Conservation (phyloP, 2,113 vertebrate species). For the Apteryx mantelli region DNA sequence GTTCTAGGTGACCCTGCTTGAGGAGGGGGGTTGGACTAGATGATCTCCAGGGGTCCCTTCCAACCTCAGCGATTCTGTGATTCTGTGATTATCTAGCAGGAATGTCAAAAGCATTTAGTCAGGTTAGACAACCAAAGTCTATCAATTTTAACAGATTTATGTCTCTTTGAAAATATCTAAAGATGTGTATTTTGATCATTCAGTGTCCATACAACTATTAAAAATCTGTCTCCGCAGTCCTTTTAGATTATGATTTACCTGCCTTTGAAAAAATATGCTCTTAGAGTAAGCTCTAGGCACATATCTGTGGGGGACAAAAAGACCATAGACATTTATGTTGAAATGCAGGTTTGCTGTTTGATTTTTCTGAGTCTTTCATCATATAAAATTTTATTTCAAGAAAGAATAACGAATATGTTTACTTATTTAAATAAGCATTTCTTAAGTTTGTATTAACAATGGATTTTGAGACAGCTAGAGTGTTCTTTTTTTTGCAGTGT, state of each 20-base stretch:
- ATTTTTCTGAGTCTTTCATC: background rate
- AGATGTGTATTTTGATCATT: background rate
- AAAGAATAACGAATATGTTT: background rate
- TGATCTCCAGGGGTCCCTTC: no score
- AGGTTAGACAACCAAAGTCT: background rate
- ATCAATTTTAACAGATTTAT: background rate
- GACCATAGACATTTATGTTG: accelerated
- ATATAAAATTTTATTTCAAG: background rate
- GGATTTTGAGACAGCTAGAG: background rate
- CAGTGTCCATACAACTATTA: background rate
- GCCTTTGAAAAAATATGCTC: background rate
- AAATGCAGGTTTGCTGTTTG: background rate
- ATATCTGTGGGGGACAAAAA: background rate
- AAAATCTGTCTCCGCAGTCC: background rate
- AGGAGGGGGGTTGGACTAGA: no score
- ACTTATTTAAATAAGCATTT: background rate
- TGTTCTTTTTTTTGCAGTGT: background rate
- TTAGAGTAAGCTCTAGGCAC: background rate
- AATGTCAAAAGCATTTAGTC: background rate
- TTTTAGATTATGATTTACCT: background rate
- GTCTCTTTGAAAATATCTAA: background rate
- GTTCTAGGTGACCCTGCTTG: no score
- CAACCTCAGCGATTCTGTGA: no score
- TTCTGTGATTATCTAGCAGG: no score
- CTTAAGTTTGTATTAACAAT: background rate